Percentiles rank a stretch among this genome's conserved stretches.
phyloP scores from a whole-genome alignment of 2,888 invertebrate species.

The Drosophila bunnanda region DNA sequence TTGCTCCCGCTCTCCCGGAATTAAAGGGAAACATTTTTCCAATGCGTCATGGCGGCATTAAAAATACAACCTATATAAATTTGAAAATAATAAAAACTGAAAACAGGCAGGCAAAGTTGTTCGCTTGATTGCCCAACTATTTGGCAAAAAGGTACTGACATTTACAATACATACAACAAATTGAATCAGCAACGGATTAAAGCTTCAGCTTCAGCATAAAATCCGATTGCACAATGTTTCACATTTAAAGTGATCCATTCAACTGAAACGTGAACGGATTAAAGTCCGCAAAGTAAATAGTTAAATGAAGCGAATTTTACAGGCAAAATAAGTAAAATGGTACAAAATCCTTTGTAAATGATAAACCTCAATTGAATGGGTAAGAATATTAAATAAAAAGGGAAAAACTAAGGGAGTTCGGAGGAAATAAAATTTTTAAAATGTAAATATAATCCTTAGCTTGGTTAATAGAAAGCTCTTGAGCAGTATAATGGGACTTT shows the following conservation, averaged over 20 bases:
- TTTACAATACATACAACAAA: conserved; percentile 20
- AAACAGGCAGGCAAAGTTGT: conserved; percentile 14
- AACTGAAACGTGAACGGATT: conserved; percentile 24
- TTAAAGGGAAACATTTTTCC: conserved; percentile 32
- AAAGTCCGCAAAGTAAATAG: conserved; percentile 15
- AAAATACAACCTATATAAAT: conserved; percentile 43
- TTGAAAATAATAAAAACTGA: conserved; percentile 19
- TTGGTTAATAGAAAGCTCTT: too few species aligned
- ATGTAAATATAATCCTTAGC: background rate
- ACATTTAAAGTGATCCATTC: conserved; percentile 13
- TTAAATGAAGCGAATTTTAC: conserved; percentile 11
- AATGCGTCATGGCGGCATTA: conserved; percentile 48
- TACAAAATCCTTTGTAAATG: background rate
- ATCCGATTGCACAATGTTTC: conserved; percentile 9
- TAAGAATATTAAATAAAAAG: background rate
- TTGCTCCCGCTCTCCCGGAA: conserved; percentile 33
- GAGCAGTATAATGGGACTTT: too few species aligned
- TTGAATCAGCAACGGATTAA: conserved; percentile 32
- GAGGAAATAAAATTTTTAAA: background rate
- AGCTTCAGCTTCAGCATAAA: conserved; percentile 16
- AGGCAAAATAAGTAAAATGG: background rate
- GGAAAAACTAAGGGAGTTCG: background rate
- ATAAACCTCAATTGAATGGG: background rate
- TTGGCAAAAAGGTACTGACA: conserved; percentile 33
- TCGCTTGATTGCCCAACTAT: conserved; percentile 52